phyloP scores from a whole-genome alignment of 2,113 vertebrate species.

The Pluvianellus socialis region DNA sequence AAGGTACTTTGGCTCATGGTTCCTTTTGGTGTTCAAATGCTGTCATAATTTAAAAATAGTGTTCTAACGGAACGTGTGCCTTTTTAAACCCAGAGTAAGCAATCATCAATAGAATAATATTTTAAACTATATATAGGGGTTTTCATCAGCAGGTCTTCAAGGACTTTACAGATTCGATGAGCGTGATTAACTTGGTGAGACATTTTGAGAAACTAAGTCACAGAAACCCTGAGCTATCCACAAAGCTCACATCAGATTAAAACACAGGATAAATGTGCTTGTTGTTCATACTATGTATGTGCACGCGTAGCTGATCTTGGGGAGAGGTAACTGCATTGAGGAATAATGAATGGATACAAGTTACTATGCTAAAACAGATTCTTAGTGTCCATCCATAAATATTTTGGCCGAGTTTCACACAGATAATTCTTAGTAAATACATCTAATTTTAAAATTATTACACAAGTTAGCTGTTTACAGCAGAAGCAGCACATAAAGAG shows the following conservation, averaged over 20 bases:
- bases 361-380: neutral
- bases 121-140: neutral
- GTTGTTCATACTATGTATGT: neutral
- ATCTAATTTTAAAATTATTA: slow-evolving; percentile 18
- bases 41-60: neutral
- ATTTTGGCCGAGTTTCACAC: slow-evolving; percentile 17
- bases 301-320: neutral
- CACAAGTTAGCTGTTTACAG: neutral
- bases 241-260: neutral
- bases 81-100: neutral
- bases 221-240: neutral
- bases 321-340: neutral
- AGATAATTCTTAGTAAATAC: neutral
- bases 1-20: neutral
- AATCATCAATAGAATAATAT: neutral
- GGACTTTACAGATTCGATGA: neutral
- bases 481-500: neutral
- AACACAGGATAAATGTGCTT: neutral
- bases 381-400: neutral
- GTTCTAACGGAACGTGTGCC: neutral
- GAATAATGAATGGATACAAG: neutral
- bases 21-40: neutral
- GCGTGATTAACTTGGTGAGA: neutral
- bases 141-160: neutral
- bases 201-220: neutral